phyloP scores from a whole-genome alignment of 2,888 invertebrate genomes.

The Megastigmus dorsalis region DNA sequence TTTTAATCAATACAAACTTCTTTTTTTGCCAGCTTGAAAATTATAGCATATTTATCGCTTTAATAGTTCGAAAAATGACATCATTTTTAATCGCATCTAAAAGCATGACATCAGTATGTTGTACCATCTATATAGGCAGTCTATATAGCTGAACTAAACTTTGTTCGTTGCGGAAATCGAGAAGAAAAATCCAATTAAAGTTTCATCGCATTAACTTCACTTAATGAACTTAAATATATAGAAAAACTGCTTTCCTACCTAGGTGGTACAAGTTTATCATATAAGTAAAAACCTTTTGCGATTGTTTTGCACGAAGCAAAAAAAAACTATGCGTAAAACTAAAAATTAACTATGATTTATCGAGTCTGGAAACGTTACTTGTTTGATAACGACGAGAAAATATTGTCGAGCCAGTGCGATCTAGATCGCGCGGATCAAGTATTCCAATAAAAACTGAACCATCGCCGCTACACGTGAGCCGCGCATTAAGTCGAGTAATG shows the following conservation, averaged over 20 bases:
- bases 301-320: not conserved
- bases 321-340: not conserved
- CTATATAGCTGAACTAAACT: not conserved
- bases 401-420: slow-evolving; percentile 8
- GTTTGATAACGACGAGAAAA: not conserved
- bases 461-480: not conserved
- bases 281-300: no score
- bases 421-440: slow-evolving; percentile 7
- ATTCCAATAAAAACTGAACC: slow-evolving; percentile 25
- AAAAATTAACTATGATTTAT: not conserved
- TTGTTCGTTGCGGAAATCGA: not conserved
- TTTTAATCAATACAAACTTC: not conserved
- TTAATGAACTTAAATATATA: no score
- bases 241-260: no score
- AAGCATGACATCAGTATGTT: not conserved
- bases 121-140: not conserved
- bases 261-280: no score
- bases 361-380: not conserved
- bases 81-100: slow-evolving; percentile 22
- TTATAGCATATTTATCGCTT: not conserved
- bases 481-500: slow-evolving; percentile 13
- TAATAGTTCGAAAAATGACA: slow-evolving; percentile 13
- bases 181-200: slow-evolving; percentile 6
- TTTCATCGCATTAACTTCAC: no score
- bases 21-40: not conserved